Percentiles rank a stretch among this genome's conserved stretches.
Evolutionary conservation across 2,113 vertebrate species (phyloP).

Genomic region (Nesogale talazaci): DNA sequence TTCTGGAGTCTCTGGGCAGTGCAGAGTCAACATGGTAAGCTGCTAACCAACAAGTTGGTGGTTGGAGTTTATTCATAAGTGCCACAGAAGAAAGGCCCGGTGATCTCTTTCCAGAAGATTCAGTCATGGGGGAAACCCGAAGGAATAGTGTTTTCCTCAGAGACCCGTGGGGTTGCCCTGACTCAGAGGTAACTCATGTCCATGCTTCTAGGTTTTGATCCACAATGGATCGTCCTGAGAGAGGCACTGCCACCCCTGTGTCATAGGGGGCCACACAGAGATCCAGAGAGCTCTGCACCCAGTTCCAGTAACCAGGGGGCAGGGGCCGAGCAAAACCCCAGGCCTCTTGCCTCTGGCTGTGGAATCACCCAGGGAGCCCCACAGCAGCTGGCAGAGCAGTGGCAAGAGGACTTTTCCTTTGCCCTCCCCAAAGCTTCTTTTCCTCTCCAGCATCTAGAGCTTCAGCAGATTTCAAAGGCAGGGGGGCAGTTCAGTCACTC

Average conservation of each 20-base stretch:
- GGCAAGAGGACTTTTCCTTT: conserved; percentile 12
- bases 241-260: background rate
- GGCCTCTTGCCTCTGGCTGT: background rate
- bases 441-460: conserved; percentile 24
- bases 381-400: conserved; percentile 3
- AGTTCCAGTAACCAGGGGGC: background rate
- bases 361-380: background rate
- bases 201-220: background rate
- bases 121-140: background rate
- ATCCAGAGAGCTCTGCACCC: background rate
- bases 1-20: too few species aligned
- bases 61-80: background rate
- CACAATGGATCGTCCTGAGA: background rate
- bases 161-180: background rate
- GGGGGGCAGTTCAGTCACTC: conserved; percentile 59
- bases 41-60: background rate
- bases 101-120: too few species aligned
- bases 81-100: background rate
- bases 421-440: background rate
- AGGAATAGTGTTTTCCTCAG: background rate
- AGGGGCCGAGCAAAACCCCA: background rate
- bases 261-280: background rate
- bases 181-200: background rate
- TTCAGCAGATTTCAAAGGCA: background rate
- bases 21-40: too few species aligned